Percentiles rank a stretch among this genome's conserved stretches.
These are phyloP conservation scores for Lophura nycthemera DNA, from an alignment of 2,113 vertebrate genomes.

Conservation along the genomic window DNA sequence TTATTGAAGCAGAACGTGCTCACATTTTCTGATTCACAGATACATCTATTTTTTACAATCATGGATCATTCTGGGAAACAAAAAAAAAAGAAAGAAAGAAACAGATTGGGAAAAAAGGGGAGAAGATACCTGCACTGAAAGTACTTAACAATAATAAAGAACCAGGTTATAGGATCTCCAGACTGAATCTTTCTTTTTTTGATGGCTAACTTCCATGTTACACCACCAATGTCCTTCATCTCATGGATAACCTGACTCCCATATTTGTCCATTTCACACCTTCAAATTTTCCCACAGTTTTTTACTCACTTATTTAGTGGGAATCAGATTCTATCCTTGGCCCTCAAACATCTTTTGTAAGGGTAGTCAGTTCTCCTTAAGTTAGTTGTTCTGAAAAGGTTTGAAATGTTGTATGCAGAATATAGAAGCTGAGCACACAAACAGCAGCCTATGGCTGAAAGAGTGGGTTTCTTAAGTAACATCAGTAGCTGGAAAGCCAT, in stretches of 20 bases:
- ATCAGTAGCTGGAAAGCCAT: not conserved
- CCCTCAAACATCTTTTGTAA: not conserved
- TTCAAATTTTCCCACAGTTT: not conserved
- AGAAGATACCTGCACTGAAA: not conserved
- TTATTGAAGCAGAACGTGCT: not conserved
- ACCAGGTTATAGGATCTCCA: not conserved
- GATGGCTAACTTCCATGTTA: not conserved
- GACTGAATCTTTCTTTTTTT: not conserved
- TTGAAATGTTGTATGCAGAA: not conserved
- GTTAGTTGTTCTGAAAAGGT: not conserved
- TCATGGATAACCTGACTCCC: not conserved
- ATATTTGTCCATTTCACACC: not conserved
- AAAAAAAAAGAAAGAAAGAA: not conserved
- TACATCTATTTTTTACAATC: not conserved
- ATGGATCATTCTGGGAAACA: not conserved
- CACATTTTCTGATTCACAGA: not conserved
- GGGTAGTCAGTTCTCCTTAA: not conserved
- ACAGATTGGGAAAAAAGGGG: accelerated
- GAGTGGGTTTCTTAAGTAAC: not conserved
- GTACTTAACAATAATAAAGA: not conserved
- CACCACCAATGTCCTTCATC: not conserved
- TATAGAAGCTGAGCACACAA: not conserved
- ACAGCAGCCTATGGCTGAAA: not conserved
- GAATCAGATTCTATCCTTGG: not conserved
- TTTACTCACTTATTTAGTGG: not conserved